Evolutionary conservation across 2,888 invertebrate species (phyloP).

Genomic region (Cremastobaeus sp.): DNA sequence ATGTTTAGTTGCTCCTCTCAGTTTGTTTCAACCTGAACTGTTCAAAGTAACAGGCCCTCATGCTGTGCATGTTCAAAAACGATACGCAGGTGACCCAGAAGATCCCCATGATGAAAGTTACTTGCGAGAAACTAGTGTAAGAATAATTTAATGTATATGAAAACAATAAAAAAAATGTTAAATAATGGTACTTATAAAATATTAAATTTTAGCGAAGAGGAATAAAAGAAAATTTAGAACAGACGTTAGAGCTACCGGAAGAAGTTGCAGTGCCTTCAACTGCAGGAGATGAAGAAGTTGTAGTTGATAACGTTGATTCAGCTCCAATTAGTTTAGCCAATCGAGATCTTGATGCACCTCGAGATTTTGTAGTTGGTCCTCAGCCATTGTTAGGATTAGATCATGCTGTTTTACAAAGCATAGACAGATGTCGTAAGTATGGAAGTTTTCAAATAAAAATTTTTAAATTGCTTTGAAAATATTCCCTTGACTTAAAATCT

Average conservation of each 20-base stretch:
- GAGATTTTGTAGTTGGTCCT: conserved; percentile 85
- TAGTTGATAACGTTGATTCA: conserved; percentile 78
- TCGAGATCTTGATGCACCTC: conserved; percentile 74
- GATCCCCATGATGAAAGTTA: conserved; percentile 97
- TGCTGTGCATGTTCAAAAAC: conserved; percentile 85
- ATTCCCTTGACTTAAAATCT: too few relatives aligned
- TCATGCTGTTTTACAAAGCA: conserved; percentile 93
- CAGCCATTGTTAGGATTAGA: conserved; percentile 92
- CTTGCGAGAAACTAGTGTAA: conserved; percentile 90
- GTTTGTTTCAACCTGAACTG: conserved; percentile 92
- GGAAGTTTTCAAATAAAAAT: not conserved
- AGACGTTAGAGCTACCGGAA: conserved; percentile 77
- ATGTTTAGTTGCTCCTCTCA: conserved; percentile 92
- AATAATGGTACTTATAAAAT: conserved; percentile 7
- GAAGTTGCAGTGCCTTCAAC: conserved; percentile 76
- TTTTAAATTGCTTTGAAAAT: not conserved
- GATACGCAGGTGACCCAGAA: conserved; percentile 88
- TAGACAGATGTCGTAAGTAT: conserved; percentile 88
- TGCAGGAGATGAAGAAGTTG: conserved; percentile 79
- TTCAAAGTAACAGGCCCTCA: conserved; percentile 90
- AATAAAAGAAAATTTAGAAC: conserved; percentile 82
- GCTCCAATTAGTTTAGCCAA: conserved; percentile 74
- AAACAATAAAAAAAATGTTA: not conserved
- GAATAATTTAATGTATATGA: conserved; percentile 46
- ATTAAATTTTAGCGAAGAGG: conserved; percentile 79